phyloP scores from a whole-genome alignment of 2,113 vertebrate species.

The Daubentonia madagascariensis region DNA sequence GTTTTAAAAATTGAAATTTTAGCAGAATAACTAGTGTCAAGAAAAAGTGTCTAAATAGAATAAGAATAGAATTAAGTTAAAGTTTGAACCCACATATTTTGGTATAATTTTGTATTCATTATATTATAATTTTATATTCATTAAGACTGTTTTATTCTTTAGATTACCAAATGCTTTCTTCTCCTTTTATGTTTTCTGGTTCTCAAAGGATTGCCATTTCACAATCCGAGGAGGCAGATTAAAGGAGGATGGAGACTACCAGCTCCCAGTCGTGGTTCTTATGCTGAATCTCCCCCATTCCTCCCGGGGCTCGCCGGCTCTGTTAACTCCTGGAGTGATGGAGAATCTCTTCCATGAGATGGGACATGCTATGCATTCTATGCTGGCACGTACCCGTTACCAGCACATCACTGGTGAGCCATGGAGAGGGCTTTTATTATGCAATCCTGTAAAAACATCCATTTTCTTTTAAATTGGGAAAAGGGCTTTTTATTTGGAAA shows the following conservation, averaged over 20 bases:
- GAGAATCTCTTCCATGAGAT: conserved; percentile 99
- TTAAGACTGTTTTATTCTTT: not conserved
- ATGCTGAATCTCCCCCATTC: conserved; percentile 94
- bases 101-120: not conserved
- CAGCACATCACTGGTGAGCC: conserved; percentile 95
- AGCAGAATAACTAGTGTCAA: not conserved
- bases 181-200: not conserved
- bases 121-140: not conserved
- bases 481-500: not conserved
- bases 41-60: not conserved
- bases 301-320: conserved; percentile 84
- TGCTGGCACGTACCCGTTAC: conserved; percentile 96
- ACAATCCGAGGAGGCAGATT: conserved; percentile 95
- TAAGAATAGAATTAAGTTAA: not conserved
- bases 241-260: conserved; percentile 90
- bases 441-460: not conserved
- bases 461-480: not conserved
- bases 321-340: conserved; percentile 96
- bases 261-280: conserved; percentile 96
- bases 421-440: not conserved
- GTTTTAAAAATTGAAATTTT: not conserved
- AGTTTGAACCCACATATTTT: not conserved
- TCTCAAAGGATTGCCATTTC: conserved; percentile 95
- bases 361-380: conserved; percentile 99
- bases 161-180: not conserved